phyloP scores from a whole-genome alignment of 2,888 invertebrate species.

The Chironomus riparius region DNA sequence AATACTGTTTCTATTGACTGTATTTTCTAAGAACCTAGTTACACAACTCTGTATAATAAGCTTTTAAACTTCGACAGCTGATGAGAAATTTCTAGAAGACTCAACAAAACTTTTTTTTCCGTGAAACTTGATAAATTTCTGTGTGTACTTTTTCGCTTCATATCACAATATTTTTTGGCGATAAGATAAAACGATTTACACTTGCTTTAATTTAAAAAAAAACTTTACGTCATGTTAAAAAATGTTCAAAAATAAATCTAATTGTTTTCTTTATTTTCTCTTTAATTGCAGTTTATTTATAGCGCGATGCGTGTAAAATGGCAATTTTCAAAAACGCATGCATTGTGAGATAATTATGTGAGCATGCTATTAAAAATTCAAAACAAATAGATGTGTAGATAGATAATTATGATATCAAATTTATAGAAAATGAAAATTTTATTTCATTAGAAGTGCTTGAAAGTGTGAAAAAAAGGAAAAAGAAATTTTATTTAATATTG shows the following conservation, averaged over 20 bases:
- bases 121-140: neutral
- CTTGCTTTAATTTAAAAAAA: neutral
- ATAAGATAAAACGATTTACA: neutral
- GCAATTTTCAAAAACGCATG: neutral
- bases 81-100: too few species aligned
- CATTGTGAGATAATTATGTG: neutral
- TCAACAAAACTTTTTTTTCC: too few species aligned
- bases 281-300: neutral
- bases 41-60: too few species aligned
- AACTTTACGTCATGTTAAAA: neutral
- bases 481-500: too few species aligned
- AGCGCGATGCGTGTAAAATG: neutral
- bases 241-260: neutral
- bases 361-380: neutral
- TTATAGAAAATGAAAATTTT: neutral
- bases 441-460: neutral
- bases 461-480: neutral
- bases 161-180: neutral
- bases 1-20: too few species aligned
- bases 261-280: neutral
- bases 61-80: too few species aligned
- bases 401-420: too few species aligned
- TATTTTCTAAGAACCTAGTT: too few species aligned
- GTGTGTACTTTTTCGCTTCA: neutral
- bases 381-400: too few species aligned